phyloP scores from a whole-genome alignment of 1,140 invertebrate genomes.

The Brachionus plicatilis region DNA sequence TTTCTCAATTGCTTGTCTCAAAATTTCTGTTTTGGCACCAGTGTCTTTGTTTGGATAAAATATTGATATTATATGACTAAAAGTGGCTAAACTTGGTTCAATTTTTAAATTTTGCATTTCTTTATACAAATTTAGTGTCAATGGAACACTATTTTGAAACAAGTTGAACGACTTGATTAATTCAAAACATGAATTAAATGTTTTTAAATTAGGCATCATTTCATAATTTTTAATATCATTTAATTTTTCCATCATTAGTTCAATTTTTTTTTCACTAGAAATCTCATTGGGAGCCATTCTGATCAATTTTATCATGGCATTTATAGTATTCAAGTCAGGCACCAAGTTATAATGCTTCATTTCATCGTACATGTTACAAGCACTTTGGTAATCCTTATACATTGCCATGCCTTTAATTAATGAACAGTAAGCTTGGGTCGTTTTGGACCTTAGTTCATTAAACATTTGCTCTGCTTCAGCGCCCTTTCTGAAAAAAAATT shows the following conservation, averaged over 20 bases:
- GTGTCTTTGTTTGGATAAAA: conserved; percentile 31
- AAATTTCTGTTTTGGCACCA: neutral
- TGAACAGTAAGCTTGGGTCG: neutral
- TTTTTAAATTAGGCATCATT: conserved; percentile 19
- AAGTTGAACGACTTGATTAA: neutral
- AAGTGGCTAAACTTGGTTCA: conserved; percentile 26
- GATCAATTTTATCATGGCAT: conserved; percentile 11
- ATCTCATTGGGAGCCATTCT: neutral
- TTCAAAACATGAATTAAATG: conserved; percentile 9
- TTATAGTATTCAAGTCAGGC: conserved; percentile 27
- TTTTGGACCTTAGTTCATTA: conserved; percentile 9
- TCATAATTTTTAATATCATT: conserved; percentile 16
- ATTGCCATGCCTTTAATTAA: conserved; percentile 35
- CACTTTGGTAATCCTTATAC: neutral
- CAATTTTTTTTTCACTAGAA: conserved; percentile 11
- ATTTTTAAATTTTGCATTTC: conserved; percentile 33
- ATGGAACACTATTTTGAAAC: conserved; percentile 25
- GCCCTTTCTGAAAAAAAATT: neutral
- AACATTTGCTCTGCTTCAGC: conserved; percentile 28
- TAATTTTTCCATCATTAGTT: neutral
- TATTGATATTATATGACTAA: neutral
- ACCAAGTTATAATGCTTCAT: neutral
- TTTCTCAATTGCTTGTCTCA: conserved; percentile 1
- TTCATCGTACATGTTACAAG: neutral
- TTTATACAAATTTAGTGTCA: conserved; percentile 14